These are phyloP conservation scores for Pipistrellus pygmaeus DNA, from an alignment of 2,797 vertebrate species.

Conservation along the genomic window DNA sequence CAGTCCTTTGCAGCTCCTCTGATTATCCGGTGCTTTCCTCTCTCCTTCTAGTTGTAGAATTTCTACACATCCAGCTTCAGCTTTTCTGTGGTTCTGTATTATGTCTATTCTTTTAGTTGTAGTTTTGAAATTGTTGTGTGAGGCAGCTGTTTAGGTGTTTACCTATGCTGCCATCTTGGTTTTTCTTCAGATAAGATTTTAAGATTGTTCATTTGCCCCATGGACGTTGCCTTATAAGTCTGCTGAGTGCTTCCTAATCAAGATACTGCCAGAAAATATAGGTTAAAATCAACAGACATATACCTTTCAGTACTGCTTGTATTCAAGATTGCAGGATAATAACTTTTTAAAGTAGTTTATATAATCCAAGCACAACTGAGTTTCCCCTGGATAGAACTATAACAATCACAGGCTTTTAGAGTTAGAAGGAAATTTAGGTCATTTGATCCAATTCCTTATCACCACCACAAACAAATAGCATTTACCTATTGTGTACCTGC, in stretches of 20 bases:
- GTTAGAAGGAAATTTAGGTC: conserved; percentile 32
- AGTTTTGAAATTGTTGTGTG: no score
- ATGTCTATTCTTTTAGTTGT: no score
- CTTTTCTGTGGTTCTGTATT: no score
- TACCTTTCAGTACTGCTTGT: neutral
- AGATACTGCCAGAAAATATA: neutral
- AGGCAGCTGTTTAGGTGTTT: no score
- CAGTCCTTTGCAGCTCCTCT: no score
- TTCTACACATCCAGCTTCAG: no score
- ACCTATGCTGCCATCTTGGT: no score
- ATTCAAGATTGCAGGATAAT: neutral
- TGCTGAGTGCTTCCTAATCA: conserved; percentile 16
- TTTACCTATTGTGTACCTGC: neutral
- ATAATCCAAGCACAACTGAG: neutral
- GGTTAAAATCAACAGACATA: neutral
- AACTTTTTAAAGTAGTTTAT: conserved; percentile 21
- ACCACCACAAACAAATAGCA: conserved; percentile 9
- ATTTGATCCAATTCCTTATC: neutral
- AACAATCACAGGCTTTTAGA: conserved; percentile 23
- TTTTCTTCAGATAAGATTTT: neutral
- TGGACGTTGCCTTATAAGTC: neutral
- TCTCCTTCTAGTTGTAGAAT: no score
- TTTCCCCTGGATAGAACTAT: neutral
- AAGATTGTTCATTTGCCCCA: conserved; percentile 32
- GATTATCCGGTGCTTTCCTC: no score